Conservation (phyloP, 2,888 invertebrate species). For the Seira musarum region DNA sequence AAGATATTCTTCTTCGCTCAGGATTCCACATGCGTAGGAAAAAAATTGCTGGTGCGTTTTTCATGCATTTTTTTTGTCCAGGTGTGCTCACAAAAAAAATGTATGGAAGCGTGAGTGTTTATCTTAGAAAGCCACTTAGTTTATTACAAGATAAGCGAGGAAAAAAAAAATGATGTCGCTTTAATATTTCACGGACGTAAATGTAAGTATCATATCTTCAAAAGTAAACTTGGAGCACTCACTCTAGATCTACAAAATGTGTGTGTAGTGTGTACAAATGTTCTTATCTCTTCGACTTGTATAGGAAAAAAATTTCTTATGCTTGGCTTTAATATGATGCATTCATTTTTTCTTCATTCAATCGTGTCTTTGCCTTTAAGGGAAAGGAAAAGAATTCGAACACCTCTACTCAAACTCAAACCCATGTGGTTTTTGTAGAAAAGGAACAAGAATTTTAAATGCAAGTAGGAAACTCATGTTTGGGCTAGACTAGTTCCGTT, state of each 20-base stretch:
- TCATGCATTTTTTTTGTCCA: neutral
- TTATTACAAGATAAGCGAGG: neutral
- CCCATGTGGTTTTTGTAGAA: neutral
- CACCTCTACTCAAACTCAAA: neutral
- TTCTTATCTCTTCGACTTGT: neutral
- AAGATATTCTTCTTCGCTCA: neutral
- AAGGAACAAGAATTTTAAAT: neutral
- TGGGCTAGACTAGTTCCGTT: slow-evolving; percentile 3
- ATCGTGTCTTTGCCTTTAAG: neutral
- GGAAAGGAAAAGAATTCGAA: neutral
- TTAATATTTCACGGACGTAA: neutral
- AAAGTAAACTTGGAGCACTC: neutral
- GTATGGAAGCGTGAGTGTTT: slow-evolving; percentile 4
- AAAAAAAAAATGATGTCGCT: neutral
- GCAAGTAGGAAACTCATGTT: neutral
- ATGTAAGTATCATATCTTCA: neutral
- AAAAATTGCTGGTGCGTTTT: neutral
- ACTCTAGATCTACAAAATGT: neutral
- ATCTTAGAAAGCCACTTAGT: slow-evolving; percentile 13
- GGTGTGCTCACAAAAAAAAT: neutral
- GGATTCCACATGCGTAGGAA: neutral
- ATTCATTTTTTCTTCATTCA: neutral
- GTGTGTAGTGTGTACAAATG: neutral
- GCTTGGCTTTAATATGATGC: neutral
- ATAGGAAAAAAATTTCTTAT: neutral